Evolutionary conservation across 2,113 vertebrate species (phyloP).

Genomic region (Xenus cinereus): DNA sequence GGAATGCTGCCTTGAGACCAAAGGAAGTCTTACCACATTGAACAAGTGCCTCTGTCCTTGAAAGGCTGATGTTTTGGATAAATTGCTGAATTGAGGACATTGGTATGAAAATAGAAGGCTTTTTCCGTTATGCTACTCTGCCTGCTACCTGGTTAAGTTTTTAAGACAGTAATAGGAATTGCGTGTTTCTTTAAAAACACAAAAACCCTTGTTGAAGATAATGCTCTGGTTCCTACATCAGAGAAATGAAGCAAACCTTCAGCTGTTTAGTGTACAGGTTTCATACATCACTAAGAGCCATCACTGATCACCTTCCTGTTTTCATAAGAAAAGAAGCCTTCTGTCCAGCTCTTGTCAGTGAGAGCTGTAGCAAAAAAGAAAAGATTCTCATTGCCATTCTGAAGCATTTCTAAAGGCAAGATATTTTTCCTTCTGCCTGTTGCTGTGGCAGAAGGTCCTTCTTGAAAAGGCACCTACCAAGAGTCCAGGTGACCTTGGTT

Average conservation of each 20-base stretch:
- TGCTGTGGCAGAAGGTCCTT: not conserved
- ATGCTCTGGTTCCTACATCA: not conserved
- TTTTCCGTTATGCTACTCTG: not conserved
- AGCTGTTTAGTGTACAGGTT: not conserved
- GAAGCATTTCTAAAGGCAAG: not conserved
- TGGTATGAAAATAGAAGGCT: not conserved
- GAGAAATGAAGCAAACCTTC: not conserved
- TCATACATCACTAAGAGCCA: not conserved
- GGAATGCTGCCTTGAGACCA: not conserved
- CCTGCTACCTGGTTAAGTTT: not conserved
- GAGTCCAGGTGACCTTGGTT: conserved; percentile 10
- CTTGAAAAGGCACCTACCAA: not conserved
- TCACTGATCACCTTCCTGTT: not conserved
- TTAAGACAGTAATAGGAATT: not conserved
- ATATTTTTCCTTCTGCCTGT: not conserved
- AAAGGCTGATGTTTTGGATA: not conserved
- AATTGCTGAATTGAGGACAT: not conserved
- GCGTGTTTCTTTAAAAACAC: not conserved
- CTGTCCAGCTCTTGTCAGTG: not conserved
- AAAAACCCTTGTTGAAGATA: not conserved
- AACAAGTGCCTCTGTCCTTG: not conserved
- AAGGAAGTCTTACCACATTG: not conserved
- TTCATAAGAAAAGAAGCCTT: not conserved
- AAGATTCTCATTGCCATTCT: not conserved
- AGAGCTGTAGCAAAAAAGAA: not conserved